Conservation (phyloP, 2,797 vertebrate species). For the Pterois miles region DNA sequence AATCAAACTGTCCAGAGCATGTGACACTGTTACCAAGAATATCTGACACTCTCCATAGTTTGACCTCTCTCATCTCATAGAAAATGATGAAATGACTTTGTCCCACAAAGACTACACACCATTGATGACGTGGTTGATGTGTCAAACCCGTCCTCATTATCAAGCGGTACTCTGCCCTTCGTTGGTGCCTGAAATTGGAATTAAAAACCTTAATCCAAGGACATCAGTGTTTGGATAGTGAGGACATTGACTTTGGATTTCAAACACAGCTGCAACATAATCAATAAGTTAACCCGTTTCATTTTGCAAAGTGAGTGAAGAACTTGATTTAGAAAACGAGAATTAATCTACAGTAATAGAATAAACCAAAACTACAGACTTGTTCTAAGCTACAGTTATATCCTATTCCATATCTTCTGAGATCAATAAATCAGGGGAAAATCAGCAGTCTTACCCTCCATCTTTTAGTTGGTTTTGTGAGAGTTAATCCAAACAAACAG, state of each 20-base stretch:
- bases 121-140: too few species aligned
- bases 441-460: background rate
- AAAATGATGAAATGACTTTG: background rate
- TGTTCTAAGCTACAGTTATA: background rate
- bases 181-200: background rate
- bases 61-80: background rate
- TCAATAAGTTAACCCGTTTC: background rate
- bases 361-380: background rate
- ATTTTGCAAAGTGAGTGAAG: background rate
- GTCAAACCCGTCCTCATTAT: accelerated
- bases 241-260: background rate
- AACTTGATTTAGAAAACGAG: background rate
- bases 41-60: background rate
- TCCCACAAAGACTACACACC: background rate
- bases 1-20: background rate
- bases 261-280: background rate
- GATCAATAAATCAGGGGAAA: background rate
- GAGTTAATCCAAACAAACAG: background rate
- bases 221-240: background rate
- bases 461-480: accelerated
- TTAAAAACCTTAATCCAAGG: background rate
- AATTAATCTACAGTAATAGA: background rate
- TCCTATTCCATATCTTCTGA: background rate
- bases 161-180: accelerated
- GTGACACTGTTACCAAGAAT: background rate